Conservation (phyloP, 1,140 invertebrate genomes). For the Ruditapes philippinarum region DNA sequence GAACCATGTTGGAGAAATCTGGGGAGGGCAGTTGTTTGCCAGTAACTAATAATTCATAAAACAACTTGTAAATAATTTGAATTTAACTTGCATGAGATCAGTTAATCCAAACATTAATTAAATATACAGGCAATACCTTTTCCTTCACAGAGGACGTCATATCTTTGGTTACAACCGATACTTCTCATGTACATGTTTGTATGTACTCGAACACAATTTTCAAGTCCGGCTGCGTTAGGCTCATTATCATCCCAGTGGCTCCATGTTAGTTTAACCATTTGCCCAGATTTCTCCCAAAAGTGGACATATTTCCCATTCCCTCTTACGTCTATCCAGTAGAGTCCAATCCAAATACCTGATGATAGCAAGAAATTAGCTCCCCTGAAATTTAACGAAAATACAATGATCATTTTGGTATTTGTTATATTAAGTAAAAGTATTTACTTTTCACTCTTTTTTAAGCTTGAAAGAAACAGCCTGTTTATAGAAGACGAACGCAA, state of each 20-base stretch:
- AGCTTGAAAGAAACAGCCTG: too few species aligned
- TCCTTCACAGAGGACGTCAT: slow-evolving; percentile 22
- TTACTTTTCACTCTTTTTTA: too few species aligned
- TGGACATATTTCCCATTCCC: neutral
- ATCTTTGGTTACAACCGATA: neutral
- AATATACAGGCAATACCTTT: too few species aligned
- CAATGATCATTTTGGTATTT: too few species aligned
- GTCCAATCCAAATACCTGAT: neutral
- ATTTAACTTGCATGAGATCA: too few species aligned
- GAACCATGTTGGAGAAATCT: too few species aligned
- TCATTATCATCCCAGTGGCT: neutral
- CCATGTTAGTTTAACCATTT: neutral
- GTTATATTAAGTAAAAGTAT: too few species aligned
- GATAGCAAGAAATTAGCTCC: neutral
- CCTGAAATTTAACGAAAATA: neutral
- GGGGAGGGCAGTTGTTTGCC: too few species aligned
- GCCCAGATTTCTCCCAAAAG: neutral
- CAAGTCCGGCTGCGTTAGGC: neutral
- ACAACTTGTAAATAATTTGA: too few species aligned
- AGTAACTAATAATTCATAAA: too few species aligned
- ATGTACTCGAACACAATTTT: neutral
- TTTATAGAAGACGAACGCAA: too few species aligned
- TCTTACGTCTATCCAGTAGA: neutral
- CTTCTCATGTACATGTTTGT: neutral
- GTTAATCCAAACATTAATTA: too few species aligned